Evolutionary conservation across 92 coral and sea anemone species (phyloP).

Genomic region (Parazoanthus swiftii): DNA sequence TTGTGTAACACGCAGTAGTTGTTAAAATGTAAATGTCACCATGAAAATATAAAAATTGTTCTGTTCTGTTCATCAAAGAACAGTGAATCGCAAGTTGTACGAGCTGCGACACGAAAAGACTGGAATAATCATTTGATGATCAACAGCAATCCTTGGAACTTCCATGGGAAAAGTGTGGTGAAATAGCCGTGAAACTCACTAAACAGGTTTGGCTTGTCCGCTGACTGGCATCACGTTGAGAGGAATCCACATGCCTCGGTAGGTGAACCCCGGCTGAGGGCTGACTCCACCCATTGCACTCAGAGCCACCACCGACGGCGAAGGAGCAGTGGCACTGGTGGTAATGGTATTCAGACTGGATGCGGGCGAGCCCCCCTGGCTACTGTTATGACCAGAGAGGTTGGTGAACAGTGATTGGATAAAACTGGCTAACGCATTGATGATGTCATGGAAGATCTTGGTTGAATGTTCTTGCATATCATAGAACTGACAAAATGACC

Average conservation of each 20-base stretch:
- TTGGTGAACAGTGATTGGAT: constrained; percentile 83
- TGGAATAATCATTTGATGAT: no score
- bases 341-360: constrained; percentile 75
- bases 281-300: constrained; percentile 92
- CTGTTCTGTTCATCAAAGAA: no score
- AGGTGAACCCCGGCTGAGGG: constrained; percentile 93
- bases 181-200: constrained; percentile 71
- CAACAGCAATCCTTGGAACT: no score
- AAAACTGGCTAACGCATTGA: constrained; percentile 95
- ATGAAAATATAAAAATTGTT: no score
- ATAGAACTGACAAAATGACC: constrained; percentile 94
- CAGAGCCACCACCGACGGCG: constrained; percentile 86
- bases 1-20: no score
- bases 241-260: constrained; percentile 95
- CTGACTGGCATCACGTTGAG: constrained; percentile 81
- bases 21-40: no score
- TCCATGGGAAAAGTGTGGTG: no score
- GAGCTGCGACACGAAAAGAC: no score
- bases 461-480: constrained; percentile 99
- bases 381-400: constrained; percentile 66
- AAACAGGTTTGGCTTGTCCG: constrained; percentile 96
- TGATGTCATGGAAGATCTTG: constrained; percentile 91
- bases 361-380: constrained; percentile 55
- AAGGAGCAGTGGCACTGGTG: constrained; percentile 83
- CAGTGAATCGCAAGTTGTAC: no score